Conservation (phyloP, 2,113 vertebrate species). For the Stigmatopora argus region DNA sequence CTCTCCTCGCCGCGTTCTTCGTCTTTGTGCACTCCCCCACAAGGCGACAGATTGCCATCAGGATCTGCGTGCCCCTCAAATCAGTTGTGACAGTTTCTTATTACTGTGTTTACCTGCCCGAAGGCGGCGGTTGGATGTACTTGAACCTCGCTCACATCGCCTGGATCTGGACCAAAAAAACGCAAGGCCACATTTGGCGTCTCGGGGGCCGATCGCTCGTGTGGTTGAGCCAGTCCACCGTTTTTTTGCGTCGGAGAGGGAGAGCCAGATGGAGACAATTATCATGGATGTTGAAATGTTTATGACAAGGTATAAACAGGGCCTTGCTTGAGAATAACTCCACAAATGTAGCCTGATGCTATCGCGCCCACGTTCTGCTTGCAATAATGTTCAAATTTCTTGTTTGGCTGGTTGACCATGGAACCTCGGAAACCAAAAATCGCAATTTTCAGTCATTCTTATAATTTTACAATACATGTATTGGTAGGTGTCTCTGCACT, state of each 20-base stretch:
- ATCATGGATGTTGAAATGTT: constrained; percentile 64
- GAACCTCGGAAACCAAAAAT: constrained; percentile 9
- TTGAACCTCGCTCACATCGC: constrained; percentile 54
- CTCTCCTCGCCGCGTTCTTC: constrained; percentile 13
- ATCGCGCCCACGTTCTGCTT: constrained; percentile 36
- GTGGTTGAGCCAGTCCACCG: constrained; percentile 52
- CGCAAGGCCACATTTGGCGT: constrained; percentile 34
- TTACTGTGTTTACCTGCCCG: constrained; percentile 65
- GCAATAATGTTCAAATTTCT: constrained; percentile 20
- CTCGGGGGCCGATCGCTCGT: constrained; percentile 31
- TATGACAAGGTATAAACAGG: constrained; percentile 65
- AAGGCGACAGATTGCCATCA: constrained; percentile 57
- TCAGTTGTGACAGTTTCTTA: constrained; percentile 66
- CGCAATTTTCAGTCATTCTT: no score
- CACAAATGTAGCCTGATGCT: constrained; percentile 33
- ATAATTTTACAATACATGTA: no score
- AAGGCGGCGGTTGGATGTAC: constrained; percentile 46
- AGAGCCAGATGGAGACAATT: constrained; percentile 64
- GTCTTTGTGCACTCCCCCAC: constrained; percentile 34
- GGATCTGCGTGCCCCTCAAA: constrained; percentile 45
- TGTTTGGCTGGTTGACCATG: constrained; percentile 11
- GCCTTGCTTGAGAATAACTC: constrained; percentile 49
- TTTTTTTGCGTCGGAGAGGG: constrained; percentile 56
- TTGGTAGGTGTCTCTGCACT: neutral
- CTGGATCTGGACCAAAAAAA: constrained; percentile 36